Evolutionary conservation across 2,888 invertebrate species (phyloP), one percentile per base, ranked within the genome.

Genomic region (Spatulosminthurus flaviceps): DNA sequence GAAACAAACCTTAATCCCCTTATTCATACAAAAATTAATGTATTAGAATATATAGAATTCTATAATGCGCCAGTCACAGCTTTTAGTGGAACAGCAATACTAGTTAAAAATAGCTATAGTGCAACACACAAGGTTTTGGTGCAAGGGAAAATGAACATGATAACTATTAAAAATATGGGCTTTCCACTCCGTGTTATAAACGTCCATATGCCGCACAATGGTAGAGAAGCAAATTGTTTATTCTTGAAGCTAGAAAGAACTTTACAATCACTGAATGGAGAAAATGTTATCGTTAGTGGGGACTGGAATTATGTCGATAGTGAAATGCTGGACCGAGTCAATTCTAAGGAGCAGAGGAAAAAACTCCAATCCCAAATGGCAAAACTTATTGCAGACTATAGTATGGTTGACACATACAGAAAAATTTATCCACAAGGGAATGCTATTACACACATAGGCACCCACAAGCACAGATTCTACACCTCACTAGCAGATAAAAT

Each of bases 271-370:
- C 1, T 64, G 9, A n/a, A 11, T 5, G 19, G 4, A 19, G 67
- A 67, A 22, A 29, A 67, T 1, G 9, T 67, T 28, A 67, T 67
- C 13, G 13, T 67, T 1, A 28, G 67, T 67, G 67, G 67, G 16
- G 67, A 67, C 13, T 67, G 67, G 67, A 67, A 67, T 26, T 67
- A 67, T 67, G 67, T 67, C 2, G 67, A 67, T 13, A 19, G 28
- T 13, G 67, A 64, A 26, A 9, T 22, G 4, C 9, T 64, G 22
- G 64, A 64, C 64, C 21, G 64, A 13, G 2, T 64, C 2, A 64
- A 64, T 64, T 64, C 51, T n/a, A 51, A 51, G n/a, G 51, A 51
- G 16, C 51, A 51, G 19, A 51, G 5, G n/a, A 51, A 51, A 51
- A 16, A 51, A 51, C 51, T 51, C 7, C 41, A 41, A 13, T 9